Conservation (phyloP, 2,113 vertebrate species). For the Amblyopsis rosae region DNA sequence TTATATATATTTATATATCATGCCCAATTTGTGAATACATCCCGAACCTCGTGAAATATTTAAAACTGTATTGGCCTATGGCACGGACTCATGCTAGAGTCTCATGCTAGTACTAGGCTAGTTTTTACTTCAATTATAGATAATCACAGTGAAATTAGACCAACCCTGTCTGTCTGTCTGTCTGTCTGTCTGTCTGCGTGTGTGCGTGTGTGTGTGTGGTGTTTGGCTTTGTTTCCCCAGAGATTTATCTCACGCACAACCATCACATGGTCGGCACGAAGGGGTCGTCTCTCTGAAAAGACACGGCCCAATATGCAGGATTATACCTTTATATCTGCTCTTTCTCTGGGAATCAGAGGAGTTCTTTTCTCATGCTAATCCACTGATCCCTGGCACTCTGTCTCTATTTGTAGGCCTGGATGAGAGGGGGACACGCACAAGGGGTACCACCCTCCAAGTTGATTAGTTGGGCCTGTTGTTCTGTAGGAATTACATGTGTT, state of each 20-base stretch:
- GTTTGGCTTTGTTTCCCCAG: background rate
- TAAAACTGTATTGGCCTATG: no score
- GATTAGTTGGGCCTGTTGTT: slow-evolving; percentile 57
- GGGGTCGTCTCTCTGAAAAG: background rate
- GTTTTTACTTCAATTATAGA: no score
- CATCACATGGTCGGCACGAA: background rate
- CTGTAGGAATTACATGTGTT: slow-evolving; percentile 45
- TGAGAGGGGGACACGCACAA: slow-evolving; percentile 37
- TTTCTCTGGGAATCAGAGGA: slow-evolving; percentile 50
- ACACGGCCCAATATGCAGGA: slow-evolving; percentile 34
- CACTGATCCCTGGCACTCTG: slow-evolving; percentile 49
- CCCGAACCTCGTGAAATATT: no score
- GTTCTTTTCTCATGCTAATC: slow-evolving; percentile 64
- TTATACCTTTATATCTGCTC: slow-evolving; percentile 53
- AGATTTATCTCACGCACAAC: no score
- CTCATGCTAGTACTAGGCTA: no score
- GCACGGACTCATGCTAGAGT: no score
- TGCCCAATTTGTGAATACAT: no score
- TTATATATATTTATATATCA: no score
- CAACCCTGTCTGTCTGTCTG: background rate
- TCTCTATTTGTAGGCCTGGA: slow-evolving; percentile 45
- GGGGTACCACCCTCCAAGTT: slow-evolving; percentile 47
- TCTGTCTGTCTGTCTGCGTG: background rate
- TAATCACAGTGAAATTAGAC: no score
- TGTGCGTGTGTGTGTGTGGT: background rate